Base-by-base conservation (phyloP, 2,888 invertebrate genomes). In the Yponomeuta sedellus region DNA sequence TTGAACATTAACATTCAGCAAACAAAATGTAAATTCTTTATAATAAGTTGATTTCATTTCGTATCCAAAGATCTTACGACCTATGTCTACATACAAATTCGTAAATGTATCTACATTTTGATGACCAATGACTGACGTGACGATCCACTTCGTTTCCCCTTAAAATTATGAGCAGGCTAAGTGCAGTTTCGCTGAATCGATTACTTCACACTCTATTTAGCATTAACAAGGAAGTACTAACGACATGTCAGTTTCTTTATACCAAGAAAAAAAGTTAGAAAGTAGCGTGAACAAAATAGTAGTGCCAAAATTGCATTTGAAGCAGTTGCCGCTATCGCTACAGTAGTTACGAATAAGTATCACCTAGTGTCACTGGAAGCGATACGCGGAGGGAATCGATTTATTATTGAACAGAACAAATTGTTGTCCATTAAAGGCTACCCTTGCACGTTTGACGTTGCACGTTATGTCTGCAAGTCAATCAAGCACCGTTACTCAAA, bases 261-360 rank as follows among this genome's bases (percentile, higher is more conserved):
- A 56, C 12, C 22, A 16, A 22, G n/a, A 66, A 64, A 63, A 56
- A 58, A 67, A 57, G 28, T n/a, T n/a, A n/a, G 19, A 68, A 69
- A 70, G 68, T 70, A 68, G 66, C 66, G 68, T 67, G 66, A 68
- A 67, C 64, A 68, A 65, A 10, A 57, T 34, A 63, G 62, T n/a
- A 62, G 40, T 66, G 58, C 62, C 62, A 57, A 64, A 20, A 61
- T 74, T 75, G 75, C 73, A 80, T 77, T 79, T 76, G 76, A 75
- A 82, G 82, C 80, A 80, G 83, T 81, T 81, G 77, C 77, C 75
- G 11, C 8, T 84, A 82, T 86, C 85, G 85, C 85, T 86, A 85
- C 72, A 68, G 28, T 8, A 82, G 85, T 34, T 34, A n/a, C n/a
- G n/a, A n/a, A n/a, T n/a, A 34, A 34, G 34, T 34, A 12, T 20